Evolutionary conservation across 2,797 vertebrate species (phyloP).

Genomic region (Nannoperca obscura): DNA sequence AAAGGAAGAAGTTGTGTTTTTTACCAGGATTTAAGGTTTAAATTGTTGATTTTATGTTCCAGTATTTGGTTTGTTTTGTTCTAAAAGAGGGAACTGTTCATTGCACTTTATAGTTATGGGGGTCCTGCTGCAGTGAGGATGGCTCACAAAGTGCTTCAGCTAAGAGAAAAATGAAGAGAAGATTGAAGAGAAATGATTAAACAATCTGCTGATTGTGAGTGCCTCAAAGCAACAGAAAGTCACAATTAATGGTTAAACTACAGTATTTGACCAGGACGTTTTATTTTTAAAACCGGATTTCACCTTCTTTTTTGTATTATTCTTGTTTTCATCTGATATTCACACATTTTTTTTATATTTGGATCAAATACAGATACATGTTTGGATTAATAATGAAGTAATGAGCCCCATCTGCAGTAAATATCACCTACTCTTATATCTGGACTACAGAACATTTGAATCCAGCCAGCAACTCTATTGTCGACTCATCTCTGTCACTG

Average conservation of each 20-base stretch:
- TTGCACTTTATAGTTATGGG: background rate
- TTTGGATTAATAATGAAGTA: background rate
- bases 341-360: background rate
- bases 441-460: background rate
- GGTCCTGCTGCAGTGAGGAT: background rate
- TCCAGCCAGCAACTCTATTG: background rate
- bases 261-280: background rate
- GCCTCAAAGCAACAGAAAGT: background rate
- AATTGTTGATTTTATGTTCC: background rate
- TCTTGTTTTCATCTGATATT: background rate
- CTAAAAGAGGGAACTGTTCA: background rate
- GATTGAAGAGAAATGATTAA: background rate
- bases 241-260: background rate
- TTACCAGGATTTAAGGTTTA: background rate
- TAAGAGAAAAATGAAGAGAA: background rate
- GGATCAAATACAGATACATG: background rate
- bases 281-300: background rate
- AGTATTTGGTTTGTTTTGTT: background rate
- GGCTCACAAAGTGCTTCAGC: background rate
- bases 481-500: background rate
- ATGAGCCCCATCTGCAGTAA: background rate
- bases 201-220: background rate
- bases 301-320: background rate
- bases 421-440: background rate
- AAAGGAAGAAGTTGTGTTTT: background rate